A percentile compares a stretch with the other conserved stretches of the same genome.
These are phyloP conservation scores for Paralichthys olivaceus DNA, from an alignment of 2,113 vertebrate genomes.

Conservation along the genomic window DNA sequence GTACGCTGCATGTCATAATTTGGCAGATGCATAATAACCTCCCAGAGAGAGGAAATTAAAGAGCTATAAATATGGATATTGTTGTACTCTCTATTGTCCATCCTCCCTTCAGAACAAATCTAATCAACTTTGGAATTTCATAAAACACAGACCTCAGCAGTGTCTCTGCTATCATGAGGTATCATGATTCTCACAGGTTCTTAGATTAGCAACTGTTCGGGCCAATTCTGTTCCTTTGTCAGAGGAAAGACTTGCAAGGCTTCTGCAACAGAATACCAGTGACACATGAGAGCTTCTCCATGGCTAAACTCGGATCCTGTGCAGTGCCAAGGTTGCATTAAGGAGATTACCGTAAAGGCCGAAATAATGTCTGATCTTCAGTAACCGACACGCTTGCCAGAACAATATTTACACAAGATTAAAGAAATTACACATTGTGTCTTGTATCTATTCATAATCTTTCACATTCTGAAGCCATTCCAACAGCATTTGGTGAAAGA, in stretches of 20 bases:
- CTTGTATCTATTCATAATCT: conserved; percentile 51
- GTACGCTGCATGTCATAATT: conserved; percentile 1
- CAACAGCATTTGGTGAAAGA: conserved; percentile 28
- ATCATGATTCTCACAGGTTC: conserved; percentile 71
- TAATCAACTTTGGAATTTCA: conserved; percentile 67
- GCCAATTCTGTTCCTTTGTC: conserved; percentile 72
- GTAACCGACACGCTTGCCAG: conserved; percentile 57
- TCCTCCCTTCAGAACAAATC: conserved; percentile 45
- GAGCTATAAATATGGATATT: conserved; percentile 56
- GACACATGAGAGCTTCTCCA: conserved; percentile 80
- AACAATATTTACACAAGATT: conserved; percentile 54
- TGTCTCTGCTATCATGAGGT: conserved; percentile 46
- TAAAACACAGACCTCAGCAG: conserved; percentile 13
- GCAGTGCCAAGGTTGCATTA: conserved; percentile 76
- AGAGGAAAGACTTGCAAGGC: conserved; percentile 74
- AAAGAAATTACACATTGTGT: conserved; percentile 40
- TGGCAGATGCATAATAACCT: background rate
- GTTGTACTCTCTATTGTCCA: conserved; percentile 45
- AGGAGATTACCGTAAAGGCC: conserved; percentile 69
- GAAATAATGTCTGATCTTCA: conserved; percentile 76
- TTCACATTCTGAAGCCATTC: conserved; percentile 12
- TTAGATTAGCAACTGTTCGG: conserved; percentile 70
- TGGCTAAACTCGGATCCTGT: conserved; percentile 70
- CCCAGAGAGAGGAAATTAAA: conserved; percentile 28
- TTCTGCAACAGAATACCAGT: conserved; percentile 70